Evolutionary conservation across 1,140 invertebrate genomes (phyloP), one percentile per base, ranked within the genome.

Genomic region (Chrysopa pallens): DNA sequence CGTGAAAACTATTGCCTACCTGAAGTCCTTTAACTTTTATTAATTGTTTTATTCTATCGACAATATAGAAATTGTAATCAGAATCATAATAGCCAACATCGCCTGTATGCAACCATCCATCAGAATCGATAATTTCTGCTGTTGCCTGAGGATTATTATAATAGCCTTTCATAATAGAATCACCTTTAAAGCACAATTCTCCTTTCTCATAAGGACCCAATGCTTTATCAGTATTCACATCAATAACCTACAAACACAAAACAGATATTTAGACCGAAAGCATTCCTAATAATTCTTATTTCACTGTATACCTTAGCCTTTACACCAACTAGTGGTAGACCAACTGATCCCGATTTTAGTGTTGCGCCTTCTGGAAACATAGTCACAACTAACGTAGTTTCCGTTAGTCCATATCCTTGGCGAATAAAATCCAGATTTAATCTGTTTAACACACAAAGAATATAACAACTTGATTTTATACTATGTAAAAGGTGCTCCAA

Each of bases 21-120:
- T 87, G 83, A 50, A 73, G 76, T 36, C 74, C 79, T 60, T 84
- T 83, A 52, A 78, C 81, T 54, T 86, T 87, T 39, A 86, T 85
- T 3, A 87, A 59, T 52, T 86, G 82, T 55, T 87, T 87, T 0
- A 84, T 57, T 36, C 84, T 62, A 53, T 86, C 84, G 1, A 81
- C 74, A 48, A 88, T 74, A 45, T 71, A 82, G 50, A 85, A 72
- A 49, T 67, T 73, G 4, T 72, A 73, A 6, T 83, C 68, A 8
- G 70, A 53, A 50, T 87, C 81, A 48, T 74, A 78, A 54, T 78
- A 82, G 1, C 75, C 84, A 43, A 88, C 68, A 58, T 89, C 83
- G n/a, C 84, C 84, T 15, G 84, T 84, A 44, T 80, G 73, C 8
- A 89, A 57, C 74, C 80, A 89, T 1, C 81, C 80, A 36, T 85